Evolutionary conservation across 2,888 invertebrate genomes (phyloP).

Genomic region (Agonopterix subpropinquella): DNA sequence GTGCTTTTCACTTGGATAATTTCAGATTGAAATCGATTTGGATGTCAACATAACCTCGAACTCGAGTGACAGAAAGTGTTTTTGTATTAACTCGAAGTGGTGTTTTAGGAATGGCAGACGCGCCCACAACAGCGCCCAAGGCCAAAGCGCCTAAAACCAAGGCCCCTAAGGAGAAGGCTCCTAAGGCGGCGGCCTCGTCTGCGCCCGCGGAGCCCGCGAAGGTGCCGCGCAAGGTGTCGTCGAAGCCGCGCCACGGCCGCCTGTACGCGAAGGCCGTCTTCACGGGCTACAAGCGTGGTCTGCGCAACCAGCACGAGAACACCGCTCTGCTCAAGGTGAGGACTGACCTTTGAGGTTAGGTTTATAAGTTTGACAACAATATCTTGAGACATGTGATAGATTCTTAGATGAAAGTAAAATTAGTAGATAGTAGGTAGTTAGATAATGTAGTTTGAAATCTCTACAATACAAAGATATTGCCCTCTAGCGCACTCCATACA

Average conservation of each 20-base stretch:
- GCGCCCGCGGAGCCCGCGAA: conserved; percentile 71
- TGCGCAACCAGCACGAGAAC: conserved; percentile 98
- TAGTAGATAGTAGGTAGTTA: too few species aligned
- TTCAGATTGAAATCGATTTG: conserved; percentile 38
- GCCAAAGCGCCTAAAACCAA: conserved; percentile 74
- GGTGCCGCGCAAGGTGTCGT: conserved; percentile 66
- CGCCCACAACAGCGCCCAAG: conserved; percentile 71
- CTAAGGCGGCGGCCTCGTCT: conserved; percentile 71
- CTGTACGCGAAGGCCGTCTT: conserved; percentile 98
- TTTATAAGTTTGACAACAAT: conserved; percentile 5
- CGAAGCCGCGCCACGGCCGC: conserved; percentile 82
- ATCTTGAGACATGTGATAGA: too few species aligned
- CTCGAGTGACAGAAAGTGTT: conserved; percentile 14
- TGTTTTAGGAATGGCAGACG: conserved; percentile 79
- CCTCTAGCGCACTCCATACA: too few species aligned
- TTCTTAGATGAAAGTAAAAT: too few species aligned
- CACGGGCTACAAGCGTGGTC: conserved; percentile 95
- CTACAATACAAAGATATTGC: too few species aligned
- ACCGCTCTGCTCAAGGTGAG: conserved; percentile 91
- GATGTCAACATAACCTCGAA: conserved; percentile 69
- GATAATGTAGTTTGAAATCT: too few species aligned
- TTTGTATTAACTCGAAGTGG: conserved; percentile 21
- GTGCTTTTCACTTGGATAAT: conserved; percentile 33
- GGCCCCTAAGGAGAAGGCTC: conserved; percentile 73
- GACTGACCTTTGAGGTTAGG: conserved; percentile 1